Evolutionary conservation across 2,113 vertebrate species (phyloP), one percentile per base, ranked within the genome.

Genomic region (Cebidichthys violaceus): DNA sequence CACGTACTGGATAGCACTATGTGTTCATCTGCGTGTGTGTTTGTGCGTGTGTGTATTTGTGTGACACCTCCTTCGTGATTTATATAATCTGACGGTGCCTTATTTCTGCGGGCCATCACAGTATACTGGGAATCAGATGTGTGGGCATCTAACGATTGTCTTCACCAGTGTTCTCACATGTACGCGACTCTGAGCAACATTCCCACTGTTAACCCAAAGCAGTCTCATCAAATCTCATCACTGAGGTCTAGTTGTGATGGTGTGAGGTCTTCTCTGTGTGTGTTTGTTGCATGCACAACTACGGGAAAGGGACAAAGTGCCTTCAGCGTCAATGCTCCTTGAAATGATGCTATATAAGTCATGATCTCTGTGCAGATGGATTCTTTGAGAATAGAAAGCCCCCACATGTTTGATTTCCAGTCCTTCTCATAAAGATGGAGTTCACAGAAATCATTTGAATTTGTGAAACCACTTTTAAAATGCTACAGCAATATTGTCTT

Each of bases 31-130:
- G 57, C 71, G 70, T 73, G 24, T 57, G 72, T 81, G 70, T 59
- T 39, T 79, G 60, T 39, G 82, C 79, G 71, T 70, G 75, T 68
- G 70, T 81, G 83, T 82, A 76, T 81, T 68, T 75, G 84, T 83
- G 84, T 70, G 89, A 88, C 77, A 85, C 82, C 87, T 82, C 89
- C 83, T 76, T 71, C 59, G 20, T 87, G 86, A 90, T 88, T 89
- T 86, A 90, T 85, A 83, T 83, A 81, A 79, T 89, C 77, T 86
- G 91, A 89, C 79, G 74, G 59, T 84, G 83, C 78, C 74, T 87
- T 86, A 83, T 88, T 90, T 90, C 84, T 86, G 80, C 80, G 10
- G 87, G 87, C 89, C 77, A 83, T 75, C 79, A 68, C 54, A 37
- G 71, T 81, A 57, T 70, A 78, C 75, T 77, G 87, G 88, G 89